Evolutionary conservation across 1,140 invertebrate genomes (phyloP).

Genomic region (Aleiodes sp.): DNA sequence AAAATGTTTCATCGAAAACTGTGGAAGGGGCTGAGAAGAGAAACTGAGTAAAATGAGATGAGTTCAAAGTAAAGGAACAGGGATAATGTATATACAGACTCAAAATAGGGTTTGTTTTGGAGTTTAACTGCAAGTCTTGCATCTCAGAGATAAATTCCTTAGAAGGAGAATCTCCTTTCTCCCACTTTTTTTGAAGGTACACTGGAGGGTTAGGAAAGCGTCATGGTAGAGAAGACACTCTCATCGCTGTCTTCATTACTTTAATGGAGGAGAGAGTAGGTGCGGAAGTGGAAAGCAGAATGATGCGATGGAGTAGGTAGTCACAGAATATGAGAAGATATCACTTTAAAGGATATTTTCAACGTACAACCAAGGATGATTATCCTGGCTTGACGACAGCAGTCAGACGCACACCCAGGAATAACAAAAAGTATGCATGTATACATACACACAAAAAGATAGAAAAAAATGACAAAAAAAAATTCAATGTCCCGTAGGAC

Average conservation of each 20-base stretch:
- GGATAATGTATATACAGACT: neutral
- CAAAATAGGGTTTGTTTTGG: constrained; percentile 53
- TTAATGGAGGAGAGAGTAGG: constrained; percentile 60
- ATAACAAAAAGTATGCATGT: neutral
- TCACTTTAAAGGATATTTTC: constrained; percentile 27
- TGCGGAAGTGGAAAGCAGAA: constrained; percentile 40
- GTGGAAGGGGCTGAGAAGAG: constrained; percentile 34
- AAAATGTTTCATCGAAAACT: constrained; percentile 27
- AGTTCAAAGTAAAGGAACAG: neutral
- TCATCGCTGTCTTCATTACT: constrained; percentile 62
- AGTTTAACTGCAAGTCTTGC: constrained; percentile 51
- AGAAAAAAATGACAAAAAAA: neutral
- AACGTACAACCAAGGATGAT: constrained; percentile 5
- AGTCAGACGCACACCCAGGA: neutral
- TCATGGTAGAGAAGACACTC: constrained; percentile 36
- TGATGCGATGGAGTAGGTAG: neutral
- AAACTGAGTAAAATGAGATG: constrained; percentile 8
- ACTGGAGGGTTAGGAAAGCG: constrained; percentile 43
- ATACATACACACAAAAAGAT: too few species aligned
- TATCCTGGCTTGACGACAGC: constrained; percentile 16
- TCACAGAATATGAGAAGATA: constrained; percentile 2
- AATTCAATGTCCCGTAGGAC: neutral
- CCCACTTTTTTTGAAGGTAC: constrained; percentile 29
- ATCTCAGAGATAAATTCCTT: constrained; percentile 56
- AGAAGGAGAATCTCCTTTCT: constrained; percentile 41